Conservation (phyloP, 2,797 vertebrate species). For the Gallinago solitaria region DNA sequence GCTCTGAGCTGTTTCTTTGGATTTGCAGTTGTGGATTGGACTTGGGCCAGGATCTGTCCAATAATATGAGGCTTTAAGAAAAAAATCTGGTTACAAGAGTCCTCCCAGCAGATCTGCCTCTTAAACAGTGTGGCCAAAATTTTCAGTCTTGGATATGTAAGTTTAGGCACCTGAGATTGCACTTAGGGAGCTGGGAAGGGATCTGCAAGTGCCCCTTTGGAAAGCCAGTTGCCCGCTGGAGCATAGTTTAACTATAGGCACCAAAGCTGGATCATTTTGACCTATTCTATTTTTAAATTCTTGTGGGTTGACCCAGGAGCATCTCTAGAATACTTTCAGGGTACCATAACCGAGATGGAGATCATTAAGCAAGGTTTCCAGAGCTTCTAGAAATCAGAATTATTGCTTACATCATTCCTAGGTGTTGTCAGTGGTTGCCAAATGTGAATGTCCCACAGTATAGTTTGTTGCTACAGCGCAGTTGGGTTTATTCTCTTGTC, state of each 20-base stretch:
- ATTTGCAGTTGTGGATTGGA: constrained; percentile 58
- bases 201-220: not conserved
- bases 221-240: not conserved
- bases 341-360: not conserved
- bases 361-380: not conserved
- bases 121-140: not conserved
- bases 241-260: not conserved
- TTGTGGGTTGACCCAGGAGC: not conserved
- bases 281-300: not conserved
- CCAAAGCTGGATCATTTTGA: not conserved
- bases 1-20: constrained; percentile 52
- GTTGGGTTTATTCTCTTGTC: not conserved
- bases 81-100: constrained; percentile 19
- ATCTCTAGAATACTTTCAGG: not conserved
- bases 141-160: not conserved
- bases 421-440: not conserved
- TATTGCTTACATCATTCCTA: not conserved
- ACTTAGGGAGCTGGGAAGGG: not conserved
- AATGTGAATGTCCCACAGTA: rapidly evolving
- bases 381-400: not conserved
- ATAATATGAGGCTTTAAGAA: constrained; percentile 33
- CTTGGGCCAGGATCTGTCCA: constrained; percentile 48
- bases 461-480: not conserved
- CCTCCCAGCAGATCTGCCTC: constrained; percentile 18
- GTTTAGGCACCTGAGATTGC: not conserved